These are phyloP conservation scores for Bombus difficillimus DNA, from an alignment of 1,140 invertebrate genomes.

Conservation along the genomic window DNA sequence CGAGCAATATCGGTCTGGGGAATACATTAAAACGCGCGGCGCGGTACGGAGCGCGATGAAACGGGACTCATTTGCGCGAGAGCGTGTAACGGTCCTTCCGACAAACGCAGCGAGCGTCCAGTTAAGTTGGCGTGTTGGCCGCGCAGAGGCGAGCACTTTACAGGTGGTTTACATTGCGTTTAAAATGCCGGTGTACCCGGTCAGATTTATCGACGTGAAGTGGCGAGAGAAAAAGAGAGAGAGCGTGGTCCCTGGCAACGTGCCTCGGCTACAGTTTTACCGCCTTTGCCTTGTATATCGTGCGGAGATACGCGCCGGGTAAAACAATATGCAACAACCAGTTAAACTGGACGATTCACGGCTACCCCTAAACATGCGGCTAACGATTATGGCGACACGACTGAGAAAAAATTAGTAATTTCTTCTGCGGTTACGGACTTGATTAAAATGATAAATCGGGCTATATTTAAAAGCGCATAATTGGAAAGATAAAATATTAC, in stretches of 20 bases:
- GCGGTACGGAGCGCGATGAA: background rate
- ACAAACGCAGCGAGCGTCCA: conserved; percentile 3
- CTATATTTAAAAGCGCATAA: background rate
- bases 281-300: conserved; percentile 35
- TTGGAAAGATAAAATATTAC: background rate
- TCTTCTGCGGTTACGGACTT: background rate
- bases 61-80: conserved; percentile 37
- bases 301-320: conserved; percentile 38
- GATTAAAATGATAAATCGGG: background rate
- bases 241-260: conserved; percentile 44
- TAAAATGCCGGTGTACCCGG: conserved; percentile 55
- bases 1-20: background rate
- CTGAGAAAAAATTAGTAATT: background rate
- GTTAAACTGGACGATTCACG: conserved; percentile 37
- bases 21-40: background rate
- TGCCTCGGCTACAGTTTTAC: conserved; percentile 51
- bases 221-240: background rate
- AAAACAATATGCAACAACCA: conserved; percentile 54
- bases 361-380: background rate
- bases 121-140: conserved; percentile 49
- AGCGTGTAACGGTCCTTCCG: conserved; percentile 30
- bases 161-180: conserved; percentile 66
- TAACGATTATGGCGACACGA: conserved; percentile 15
- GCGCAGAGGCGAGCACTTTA: conserved; percentile 43
- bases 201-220: conserved; percentile 58